Evolutionary conservation across 2,888 invertebrate species (phyloP).

Genomic region (Brachypalpus laphriformis): DNA sequence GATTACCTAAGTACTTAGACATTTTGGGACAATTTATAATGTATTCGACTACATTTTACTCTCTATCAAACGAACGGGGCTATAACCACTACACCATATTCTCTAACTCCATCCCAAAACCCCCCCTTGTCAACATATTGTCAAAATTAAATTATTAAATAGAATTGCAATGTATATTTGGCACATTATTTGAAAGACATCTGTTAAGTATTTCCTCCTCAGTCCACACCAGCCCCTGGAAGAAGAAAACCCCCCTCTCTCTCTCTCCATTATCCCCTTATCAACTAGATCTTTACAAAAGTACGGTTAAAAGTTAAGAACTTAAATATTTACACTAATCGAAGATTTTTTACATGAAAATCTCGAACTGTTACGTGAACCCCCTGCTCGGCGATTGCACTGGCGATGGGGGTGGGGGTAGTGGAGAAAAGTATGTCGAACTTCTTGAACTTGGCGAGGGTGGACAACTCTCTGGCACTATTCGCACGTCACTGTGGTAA

Average conservation of each 20-base stretch:
- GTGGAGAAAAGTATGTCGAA: conserved; percentile 90
- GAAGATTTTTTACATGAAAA: conserved; percentile 79
- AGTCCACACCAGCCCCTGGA: neutral
- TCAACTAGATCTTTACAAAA: conserved; percentile 11
- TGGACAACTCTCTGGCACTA: conserved; percentile 85
- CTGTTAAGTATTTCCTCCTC: conserved; percentile 29
- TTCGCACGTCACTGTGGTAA: conserved; percentile 88
- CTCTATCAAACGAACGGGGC: no score
- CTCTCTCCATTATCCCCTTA: neutral
- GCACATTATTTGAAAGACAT: conserved; percentile 60
- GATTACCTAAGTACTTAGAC: no score
- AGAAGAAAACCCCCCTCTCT: no score
- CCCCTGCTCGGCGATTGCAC: conserved; percentile 85
- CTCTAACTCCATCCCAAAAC: no score
- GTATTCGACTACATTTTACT: no score
- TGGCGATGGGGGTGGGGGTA: conserved; percentile 94
- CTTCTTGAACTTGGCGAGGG: conserved; percentile 89
- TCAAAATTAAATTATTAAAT: neutral
- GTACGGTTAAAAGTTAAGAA: neutral
- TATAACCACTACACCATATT: no score
- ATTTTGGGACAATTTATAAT: no score
- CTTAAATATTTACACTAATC: conserved; percentile 48
- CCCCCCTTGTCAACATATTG: neutral
- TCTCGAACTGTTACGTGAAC: conserved; percentile 83
- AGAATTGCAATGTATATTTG: conserved; percentile 47